phyloP scores from a whole-genome alignment of 2,113 vertebrate genomes.

The Myodes glareolus region DNA sequence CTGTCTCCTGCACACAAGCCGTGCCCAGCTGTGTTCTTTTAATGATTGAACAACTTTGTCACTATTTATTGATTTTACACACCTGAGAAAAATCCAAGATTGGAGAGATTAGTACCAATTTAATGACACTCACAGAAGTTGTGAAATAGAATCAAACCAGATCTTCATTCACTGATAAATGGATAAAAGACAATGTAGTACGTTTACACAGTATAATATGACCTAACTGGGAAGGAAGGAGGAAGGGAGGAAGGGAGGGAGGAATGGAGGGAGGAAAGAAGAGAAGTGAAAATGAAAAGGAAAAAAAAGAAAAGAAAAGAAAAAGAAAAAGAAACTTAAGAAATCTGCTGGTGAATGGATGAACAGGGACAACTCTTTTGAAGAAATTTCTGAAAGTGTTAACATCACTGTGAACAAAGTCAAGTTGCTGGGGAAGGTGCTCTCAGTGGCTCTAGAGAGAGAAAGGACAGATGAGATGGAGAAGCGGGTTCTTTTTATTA shows the following conservation, averaged over 20 bases:
- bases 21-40: background rate
- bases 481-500: slow-evolving; percentile 80
- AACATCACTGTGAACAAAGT: slow-evolving; percentile 95
- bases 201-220: no score
- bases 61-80: background rate
- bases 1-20: background rate
- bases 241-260: no score
- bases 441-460: slow-evolving; percentile 94
- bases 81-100: background rate
- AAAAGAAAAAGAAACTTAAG: background rate
- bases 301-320: no score
- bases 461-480: slow-evolving; percentile 98
- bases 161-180: background rate
- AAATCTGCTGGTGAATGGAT: background rate
- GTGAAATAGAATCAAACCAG: background rate
- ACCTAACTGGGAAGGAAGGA: no score
- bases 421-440: slow-evolving; percentile 97
- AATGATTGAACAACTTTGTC: background rate
- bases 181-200: background rate
- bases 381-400: slow-evolving; percentile 95
- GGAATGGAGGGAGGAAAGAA: no score
- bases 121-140: background rate
- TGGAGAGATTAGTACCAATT: background rate
- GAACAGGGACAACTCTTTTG: slow-evolving; percentile 93
- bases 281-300: no score